Evolutionary conservation across 2,797 vertebrate species (phyloP), one percentile per base, ranked within the genome.

Genomic region (Sebastes matsubarae): DNA sequence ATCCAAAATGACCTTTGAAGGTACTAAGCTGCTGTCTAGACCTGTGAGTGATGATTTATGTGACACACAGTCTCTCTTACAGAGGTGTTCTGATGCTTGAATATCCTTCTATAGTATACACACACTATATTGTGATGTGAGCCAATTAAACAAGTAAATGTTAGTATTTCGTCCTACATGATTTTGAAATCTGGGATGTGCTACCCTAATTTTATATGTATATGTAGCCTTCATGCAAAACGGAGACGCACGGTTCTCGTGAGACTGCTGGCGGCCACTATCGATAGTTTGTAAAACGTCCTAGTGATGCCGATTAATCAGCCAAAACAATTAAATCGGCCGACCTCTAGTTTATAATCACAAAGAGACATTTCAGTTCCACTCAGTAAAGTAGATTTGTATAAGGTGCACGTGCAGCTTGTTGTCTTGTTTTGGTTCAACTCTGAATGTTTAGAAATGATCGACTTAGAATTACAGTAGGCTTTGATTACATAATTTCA

Each of bases 391-490:
- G 24, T 71, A 14, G 4, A 57, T 57, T 54, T 63, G 34, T 66
- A 18, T 12, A 68, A 27, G 42, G 32, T 24, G 18, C 5, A 22
- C 8, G 18, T 50, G 46, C 0, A 18, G 55, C 16, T 22, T 52
- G 8, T 74, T 60, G 42, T 70, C 46, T 54, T 32, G 25, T 50
- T 14, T 32, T 2, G 24, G 9, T n/a, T 63, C 2, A 27, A 18
- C 30, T 14, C 38, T 79, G n/a, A 63, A 65, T 78, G 60, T 85
- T 74, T 76, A 60, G 16, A 79, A 22, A 13, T 42, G 12, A 87
- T 81, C 71, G 71, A 73, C 75, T 72, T 72, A 68, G 79, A 82
- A 85, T 88, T 77, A 29, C 50, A 22, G 30, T 13, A 32, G 78
- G 38, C 67, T 85, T 68, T 54, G 65, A 29, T 81, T 75, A 83